Evolutionary conservation across 2,888 invertebrate species (phyloP), one percentile per base, ranked within the genome.

Genomic region (Odontothrips loti): DNA sequence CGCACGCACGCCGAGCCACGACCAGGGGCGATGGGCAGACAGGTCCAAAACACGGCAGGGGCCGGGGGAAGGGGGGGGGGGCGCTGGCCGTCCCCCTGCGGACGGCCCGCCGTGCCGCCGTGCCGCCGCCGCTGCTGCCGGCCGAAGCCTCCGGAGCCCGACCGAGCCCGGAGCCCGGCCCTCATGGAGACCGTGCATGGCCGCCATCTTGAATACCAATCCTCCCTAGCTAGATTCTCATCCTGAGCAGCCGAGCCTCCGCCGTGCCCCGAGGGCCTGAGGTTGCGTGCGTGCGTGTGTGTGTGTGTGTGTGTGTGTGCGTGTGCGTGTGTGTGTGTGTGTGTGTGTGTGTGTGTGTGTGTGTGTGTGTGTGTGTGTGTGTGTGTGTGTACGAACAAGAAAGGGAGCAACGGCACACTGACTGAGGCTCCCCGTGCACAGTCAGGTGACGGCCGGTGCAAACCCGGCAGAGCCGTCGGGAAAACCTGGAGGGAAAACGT

Each of bases 191-290:
- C 82, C 81, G 82, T 81, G 82, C 80, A 81, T 80, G 82, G 83
- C 84, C 86, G 88, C 88, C 88, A 88, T 88, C 88, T 88, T 88
- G 88, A 87, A 88, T 88, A 88, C 88, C 88, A 88, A 87, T 84
- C 84, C 84, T 81, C 83, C 84, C 83, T 84, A 84, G 84, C 84
- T 83, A 83, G 84, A 84, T 84, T 84, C 84, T 83, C 84, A 84
- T 84, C 83, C 83, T 83, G 83, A 83, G 82, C 83, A 83, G 83
- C 82, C 83, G 83, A 83, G 83, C 83, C 82, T 83, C 83, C 81
- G 82, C 81, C 82, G 80, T 1, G 68, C 27, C 68, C 8, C 23
- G 27, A 12, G 8, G 23, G 23, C 68, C 68, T n/a, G 68, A 11
- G n/a, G 20, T 23, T 11, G 23, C 11, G 68, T 68, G 68, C 23